Evolutionary conservation across 2,888 invertebrate species (phyloP).

Genomic region (Nemurella pictetii): DNA sequence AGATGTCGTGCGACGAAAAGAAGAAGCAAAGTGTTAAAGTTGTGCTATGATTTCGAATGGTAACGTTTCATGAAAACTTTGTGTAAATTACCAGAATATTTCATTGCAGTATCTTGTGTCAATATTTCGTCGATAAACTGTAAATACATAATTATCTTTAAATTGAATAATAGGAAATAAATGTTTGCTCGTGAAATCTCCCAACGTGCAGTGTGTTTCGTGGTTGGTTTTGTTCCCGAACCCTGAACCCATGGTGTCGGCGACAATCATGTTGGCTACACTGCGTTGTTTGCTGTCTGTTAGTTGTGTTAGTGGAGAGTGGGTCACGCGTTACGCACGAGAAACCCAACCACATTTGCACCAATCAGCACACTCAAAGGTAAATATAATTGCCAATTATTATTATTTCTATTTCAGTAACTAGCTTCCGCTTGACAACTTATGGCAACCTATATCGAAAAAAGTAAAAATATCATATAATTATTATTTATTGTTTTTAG

Average conservation of each 20-base stretch:
- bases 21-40: neutral
- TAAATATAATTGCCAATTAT: neutral
- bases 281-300: neutral
- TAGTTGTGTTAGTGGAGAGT: neutral
- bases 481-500: neutral
- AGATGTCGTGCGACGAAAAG: neutral
- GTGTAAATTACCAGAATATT: neutral
- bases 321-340: neutral
- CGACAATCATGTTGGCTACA: too few relatives aligned
- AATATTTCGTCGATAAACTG: neutral
- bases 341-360: too few relatives aligned
- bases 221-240: too few relatives aligned
- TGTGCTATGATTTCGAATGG: neutral
- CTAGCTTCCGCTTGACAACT: neutral
- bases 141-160: neutral
- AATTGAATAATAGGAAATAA: neutral
- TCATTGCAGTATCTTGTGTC: neutral
- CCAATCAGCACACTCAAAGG: neutral
- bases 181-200: neutral
- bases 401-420: neutral
- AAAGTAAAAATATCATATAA: too few relatives aligned
- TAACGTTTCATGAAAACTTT: neutral
- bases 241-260: too few relatives aligned
- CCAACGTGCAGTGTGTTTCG: neutral
- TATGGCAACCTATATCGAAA: neutral